Evolutionary conservation across 2,888 invertebrate genomes (phyloP), one percentile per base, ranked within the genome.

Genomic region (Agonopterix subpropinquella): DNA sequence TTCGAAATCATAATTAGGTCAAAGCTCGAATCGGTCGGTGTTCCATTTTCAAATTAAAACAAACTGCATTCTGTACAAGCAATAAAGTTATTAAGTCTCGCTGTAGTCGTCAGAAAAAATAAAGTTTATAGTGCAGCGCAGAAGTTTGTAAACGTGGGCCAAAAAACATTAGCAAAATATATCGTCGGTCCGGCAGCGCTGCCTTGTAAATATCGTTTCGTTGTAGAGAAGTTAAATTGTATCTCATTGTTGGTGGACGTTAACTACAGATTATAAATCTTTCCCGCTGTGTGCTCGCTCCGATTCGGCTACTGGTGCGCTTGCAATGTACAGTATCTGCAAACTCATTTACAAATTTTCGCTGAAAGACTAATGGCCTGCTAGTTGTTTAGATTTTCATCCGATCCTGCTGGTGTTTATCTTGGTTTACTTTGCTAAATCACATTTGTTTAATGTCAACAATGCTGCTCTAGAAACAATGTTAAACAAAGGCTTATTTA

Each of bases 231-330:
- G 80, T 78, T 78, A 79, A 80, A 82, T 79, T 80, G 78, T 83
- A 77, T 80, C 79, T 80, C 81, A 80, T 81, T 81, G 82, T 81
- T 73, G 70, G 68, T 57, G 73, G 73, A 77, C 79, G 75, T 78
- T 83, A 80, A 81, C 75, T 77, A 75, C 78, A 67, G 73, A 80
- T 77, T 79, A 75, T 84, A 84, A 82, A 82, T 84, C 77, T 81
- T 65, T 64, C 68, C 59, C 61, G 64, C 71, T 66, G 70, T 58
- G 64, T 57, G 56, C 64, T 53, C 59, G 60, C 53, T 57, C 49
- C 56, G 60, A 62, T 68, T 62, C 59, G 46, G 41, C 37, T 39
- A 18, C 59, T 56, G 61, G 59, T 56, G 56, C 49, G 15, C 45
- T 51, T 56, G 56, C 47, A 28, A 45, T 51, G 59, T 54, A 58